A percentile compares a stretch with the other conserved stretches of the same genome.
Evolutionary conservation across 2,888 invertebrate species (phyloP).

Genomic region (Caenorhabditis sulstoni): DNA sequence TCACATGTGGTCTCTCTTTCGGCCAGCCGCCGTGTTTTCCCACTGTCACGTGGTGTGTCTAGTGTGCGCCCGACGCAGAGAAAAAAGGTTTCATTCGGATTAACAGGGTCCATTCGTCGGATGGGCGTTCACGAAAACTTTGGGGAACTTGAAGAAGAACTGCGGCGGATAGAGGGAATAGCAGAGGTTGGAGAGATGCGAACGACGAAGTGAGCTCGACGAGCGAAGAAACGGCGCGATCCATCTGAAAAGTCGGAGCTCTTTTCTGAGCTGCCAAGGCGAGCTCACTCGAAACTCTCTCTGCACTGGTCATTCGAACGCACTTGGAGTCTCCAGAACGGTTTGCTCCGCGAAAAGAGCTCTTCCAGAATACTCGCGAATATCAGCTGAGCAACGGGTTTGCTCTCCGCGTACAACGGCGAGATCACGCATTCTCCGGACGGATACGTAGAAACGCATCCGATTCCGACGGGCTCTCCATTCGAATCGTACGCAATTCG

Average conservation of each 20-base stretch:
- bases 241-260: conserved; percentile 24
- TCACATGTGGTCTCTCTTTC: conserved; percentile 16
- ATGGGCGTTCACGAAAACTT: conserved; percentile 45
- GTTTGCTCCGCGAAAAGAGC: not conserved
- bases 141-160: conserved; percentile 33
- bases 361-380: conserved; percentile 37
- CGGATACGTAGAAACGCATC: conserved; percentile 32
- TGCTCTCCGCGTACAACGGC: conserved; percentile 32
- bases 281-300: conserved; percentile 32
- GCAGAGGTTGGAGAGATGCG: conserved; percentile 39
- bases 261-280: too few relatives aligned
- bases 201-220: conserved; percentile 9
- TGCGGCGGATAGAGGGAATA: conserved; percentile 34
- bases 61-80: conserved; percentile 15
- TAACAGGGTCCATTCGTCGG: conserved; percentile 43
- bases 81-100: not conserved
- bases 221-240: conserved; percentile 32
- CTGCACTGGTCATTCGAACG: conserved; percentile 48
- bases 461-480: conserved; percentile 28
- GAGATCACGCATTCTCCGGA: conserved; percentile 43
- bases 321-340: conserved; percentile 41
- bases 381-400: conserved; percentile 11
- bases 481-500: conserved; percentile 29
- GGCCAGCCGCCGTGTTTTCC: conserved; percentile 21
- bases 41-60: conserved; percentile 24